Conservation (phyloP, 2,888 invertebrate genomes). For the Cataglyphis altisquamis region DNA sequence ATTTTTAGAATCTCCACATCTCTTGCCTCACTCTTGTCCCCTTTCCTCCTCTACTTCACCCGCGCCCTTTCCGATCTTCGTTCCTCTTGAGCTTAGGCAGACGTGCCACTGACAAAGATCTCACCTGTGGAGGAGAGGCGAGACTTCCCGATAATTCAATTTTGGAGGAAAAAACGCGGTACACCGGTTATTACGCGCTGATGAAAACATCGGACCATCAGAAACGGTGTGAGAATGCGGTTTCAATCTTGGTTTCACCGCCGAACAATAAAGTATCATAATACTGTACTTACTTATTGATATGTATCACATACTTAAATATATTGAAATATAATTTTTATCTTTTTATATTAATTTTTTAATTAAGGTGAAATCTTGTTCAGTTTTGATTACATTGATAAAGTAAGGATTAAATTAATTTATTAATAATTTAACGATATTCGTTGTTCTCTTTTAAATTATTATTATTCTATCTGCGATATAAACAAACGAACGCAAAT, state of each 20-base stretch:
- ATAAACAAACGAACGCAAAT: neutral
- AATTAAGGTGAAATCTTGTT: neutral
- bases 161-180: constrained; percentile 57
- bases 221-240: constrained; percentile 42
- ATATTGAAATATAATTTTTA: neutral
- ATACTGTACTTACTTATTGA: constrained; percentile 20
- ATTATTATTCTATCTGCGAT: neutral
- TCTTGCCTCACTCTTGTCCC: constrained; percentile 18
- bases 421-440: neutral
- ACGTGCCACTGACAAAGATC: constrained; percentile 3
- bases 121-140: neutral
- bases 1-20: constrained; percentile 47
- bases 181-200: constrained; percentile 65
- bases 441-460: neutral
- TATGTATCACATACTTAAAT: neutral
- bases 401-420: neutral
- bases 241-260: constrained; percentile 35
- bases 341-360: neutral
- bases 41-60: constrained; percentile 11
- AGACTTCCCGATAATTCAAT: constrained; percentile 67
- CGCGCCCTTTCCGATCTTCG: constrained; percentile 21
- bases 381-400: neutral
- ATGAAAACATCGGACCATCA: constrained; percentile 65
- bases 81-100: neutral
- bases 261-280: constrained; percentile 19